Evolutionary conservation across 2,888 invertebrate genomes (phyloP), one percentile per base, ranked within the genome.

Genomic region (Eulithis prunata): DNA sequence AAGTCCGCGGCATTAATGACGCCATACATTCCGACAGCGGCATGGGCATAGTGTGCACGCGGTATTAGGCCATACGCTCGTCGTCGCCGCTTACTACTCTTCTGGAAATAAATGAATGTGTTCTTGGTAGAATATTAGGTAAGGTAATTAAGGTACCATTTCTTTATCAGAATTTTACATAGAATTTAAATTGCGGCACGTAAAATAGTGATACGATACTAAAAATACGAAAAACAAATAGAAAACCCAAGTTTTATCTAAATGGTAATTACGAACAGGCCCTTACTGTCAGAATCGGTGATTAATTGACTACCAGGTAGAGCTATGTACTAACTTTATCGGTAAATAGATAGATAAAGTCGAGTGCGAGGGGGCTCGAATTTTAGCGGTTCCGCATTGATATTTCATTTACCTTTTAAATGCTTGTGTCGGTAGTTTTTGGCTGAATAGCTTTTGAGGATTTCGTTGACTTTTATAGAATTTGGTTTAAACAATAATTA

Each of bases 201-300:
- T 49, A 21, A 54, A 61, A 54, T 47, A 14, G 52, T 52, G 32
- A 53, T 38, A 54, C 21, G 3, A 14, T 21, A 10, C 6, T 38
- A 45, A 62, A 62, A 57, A 52, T 43, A 45, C 28, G 43, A 28
- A 46, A 62, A 28, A 62, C 59, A 66, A 8, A 67, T 57, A 61
- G 57, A 57, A 63, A 36, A 43, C 28, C 46, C 21, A 57, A 38
- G 36, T 10, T 60, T 68, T 68, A 64, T 64, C 68, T 64, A 51
- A 57, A 67, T 67, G 60, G 41, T 61, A 61, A 64, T 57, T 47
- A 61, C 41, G 43, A 11, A 68, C 64, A 68, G 49, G 68, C 64
- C 64, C 61, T 68, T 64, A 64, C 58, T 55, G 64, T 62, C 64
- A 55, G 14, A 53, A 54, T 43, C 32, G 61, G 49, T 57, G 49